Conservation (phyloP, 53 echinoderm and acorn worm genomes). For the Apostichopus leukothele region DNA sequence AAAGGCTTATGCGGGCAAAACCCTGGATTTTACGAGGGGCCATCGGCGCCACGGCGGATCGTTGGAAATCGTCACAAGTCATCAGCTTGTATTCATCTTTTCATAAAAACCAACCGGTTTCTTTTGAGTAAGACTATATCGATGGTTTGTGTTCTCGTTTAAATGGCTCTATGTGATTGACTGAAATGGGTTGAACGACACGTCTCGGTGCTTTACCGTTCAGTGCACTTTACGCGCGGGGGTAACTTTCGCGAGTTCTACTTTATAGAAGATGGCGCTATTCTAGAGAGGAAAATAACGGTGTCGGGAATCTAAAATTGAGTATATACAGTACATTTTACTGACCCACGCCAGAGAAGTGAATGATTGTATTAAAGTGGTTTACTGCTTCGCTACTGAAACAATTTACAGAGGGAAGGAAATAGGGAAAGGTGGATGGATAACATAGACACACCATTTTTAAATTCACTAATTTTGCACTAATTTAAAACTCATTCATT, state of each 20-base stretch:
- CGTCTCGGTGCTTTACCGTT: constrained; percentile 5
- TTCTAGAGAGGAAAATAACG: neutral
- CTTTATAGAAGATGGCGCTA: neutral
- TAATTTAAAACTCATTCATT: too few relatives aligned
- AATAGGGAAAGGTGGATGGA: too few relatives aligned
- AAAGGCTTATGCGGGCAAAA: constrained; percentile 38
- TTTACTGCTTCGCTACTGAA: too few relatives aligned
- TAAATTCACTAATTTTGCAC: too few relatives aligned
- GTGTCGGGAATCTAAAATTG: too few relatives aligned
- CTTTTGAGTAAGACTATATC: constrained; percentile 41
- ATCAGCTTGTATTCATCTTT: constrained; percentile 41
- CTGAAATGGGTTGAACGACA: constrained; percentile 47
- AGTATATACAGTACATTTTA: too few relatives aligned
- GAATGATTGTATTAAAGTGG: too few relatives aligned
- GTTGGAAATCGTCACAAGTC: constrained; percentile 30
- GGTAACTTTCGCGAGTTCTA: neutral
- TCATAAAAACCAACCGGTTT: constrained; percentile 44
- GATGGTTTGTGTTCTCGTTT: constrained; percentile 28
- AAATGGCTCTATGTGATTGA: constrained; percentile 42
- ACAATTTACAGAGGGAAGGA: too few relatives aligned
- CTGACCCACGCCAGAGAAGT: too few relatives aligned
- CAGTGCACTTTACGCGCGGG: constrained; percentile 26
- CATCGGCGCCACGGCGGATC: constrained; percentile 28
- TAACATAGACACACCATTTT: too few relatives aligned
- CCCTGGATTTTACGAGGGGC: constrained; percentile 45